A percentile compares a stretch with the other conserved stretches of the same genome.
Evolutionary conservation across 2,888 invertebrate species (phyloP).

Genomic region (Erebia ligea): DNA sequence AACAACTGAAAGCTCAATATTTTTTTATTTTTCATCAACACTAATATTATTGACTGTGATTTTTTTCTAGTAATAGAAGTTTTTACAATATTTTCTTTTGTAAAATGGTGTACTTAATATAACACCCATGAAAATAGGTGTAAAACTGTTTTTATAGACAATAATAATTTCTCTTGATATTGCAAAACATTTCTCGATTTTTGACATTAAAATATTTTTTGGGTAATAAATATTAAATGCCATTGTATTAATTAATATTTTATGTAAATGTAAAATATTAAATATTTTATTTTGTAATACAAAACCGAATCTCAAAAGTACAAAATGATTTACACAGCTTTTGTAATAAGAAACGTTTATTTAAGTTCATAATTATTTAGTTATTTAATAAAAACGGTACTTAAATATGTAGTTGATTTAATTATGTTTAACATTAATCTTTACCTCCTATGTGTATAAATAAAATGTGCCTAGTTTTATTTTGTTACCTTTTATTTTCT

Average conservation of each 20-base stretch:
- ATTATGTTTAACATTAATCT: conserved; percentile 34
- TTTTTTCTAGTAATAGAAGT: not conserved
- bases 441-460: conserved; percentile 43
- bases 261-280: conserved; percentile 4
- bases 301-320: conserved; percentile 29
- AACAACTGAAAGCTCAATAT: not conserved
- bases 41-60: conserved; percentile 27
- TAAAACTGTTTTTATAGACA: not conserved
- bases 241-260: not conserved
- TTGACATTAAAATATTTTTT: not conserved
- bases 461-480: conserved; percentile 35
- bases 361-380: conserved; percentile 26
- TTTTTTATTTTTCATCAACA: not conserved
- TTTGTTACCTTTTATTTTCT: conserved; percentile 38
- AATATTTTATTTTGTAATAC: conserved; percentile 3
- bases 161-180: no score
- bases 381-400: conserved; percentile 50
- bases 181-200: not conserved
- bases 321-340: conserved; percentile 30
- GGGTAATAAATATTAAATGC: not conserved
- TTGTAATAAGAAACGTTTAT: conserved; percentile 18
- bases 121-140: not conserved
- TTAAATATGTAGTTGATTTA: conserved; percentile 55
- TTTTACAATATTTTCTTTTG: not conserved
- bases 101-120: conserved; percentile 5